Evolutionary conservation across 2,888 invertebrate genomes (phyloP).

Genomic region (Brenthis daphne): DNA sequence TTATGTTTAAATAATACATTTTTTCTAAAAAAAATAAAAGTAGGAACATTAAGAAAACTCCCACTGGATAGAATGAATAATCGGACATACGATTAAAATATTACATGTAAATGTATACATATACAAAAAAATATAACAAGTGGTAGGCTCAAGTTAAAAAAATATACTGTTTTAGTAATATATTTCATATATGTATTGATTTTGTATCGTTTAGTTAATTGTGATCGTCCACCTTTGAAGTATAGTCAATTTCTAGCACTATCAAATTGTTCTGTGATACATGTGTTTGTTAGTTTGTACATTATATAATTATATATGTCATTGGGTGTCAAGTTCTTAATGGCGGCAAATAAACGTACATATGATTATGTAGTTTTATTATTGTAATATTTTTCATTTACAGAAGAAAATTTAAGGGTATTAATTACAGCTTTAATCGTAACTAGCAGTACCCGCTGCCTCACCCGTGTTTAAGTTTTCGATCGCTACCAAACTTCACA

Average conservation of each 20-base stretch:
- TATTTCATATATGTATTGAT: constrained; percentile 36
- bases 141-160: not conserved
- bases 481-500: too few species aligned
- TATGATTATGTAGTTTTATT: constrained; percentile 41
- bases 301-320: constrained; percentile 52
- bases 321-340: constrained; percentile 72
- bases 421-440: too few species aligned
- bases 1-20: too few species aligned
- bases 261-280: constrained; percentile 81
- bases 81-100: too few species aligned
- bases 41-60: too few species aligned
- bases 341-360: constrained; percentile 75
- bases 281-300: constrained; percentile 70
- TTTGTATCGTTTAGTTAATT: constrained; percentile 34
- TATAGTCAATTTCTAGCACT: constrained; percentile 79
- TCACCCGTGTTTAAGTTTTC: too few species aligned
- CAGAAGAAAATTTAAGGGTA: too few species aligned
- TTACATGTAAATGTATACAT: too few species aligned
- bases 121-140: too few species aligned
- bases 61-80: too few species aligned
- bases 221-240: constrained; percentile 67
- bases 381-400: not conserved
- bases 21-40: too few species aligned
- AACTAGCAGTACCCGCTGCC: too few species aligned
- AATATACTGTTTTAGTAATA: constrained; percentile 24